Base-by-base conservation (phyloP, 2,888 invertebrate species). In the Caenorhabditis afra region DNA sequence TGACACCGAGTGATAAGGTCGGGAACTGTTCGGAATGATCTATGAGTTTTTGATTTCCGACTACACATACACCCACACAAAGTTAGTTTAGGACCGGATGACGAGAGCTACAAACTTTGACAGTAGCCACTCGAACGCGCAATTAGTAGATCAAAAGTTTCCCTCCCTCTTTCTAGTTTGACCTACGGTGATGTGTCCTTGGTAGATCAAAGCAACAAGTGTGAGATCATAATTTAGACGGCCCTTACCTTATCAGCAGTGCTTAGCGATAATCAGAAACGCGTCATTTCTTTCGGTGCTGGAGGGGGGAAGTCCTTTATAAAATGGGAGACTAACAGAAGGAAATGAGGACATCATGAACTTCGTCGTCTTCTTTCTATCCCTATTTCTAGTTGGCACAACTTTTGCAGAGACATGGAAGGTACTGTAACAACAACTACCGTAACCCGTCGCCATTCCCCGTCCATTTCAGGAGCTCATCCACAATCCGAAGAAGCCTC, bases 41-140 rank as follows among this genome's bases (percentile, higher is more conserved):
- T 50, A 44, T 68, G 68, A 52, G 29, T 53, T 52, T 68, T 68
- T 68, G 68, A 68, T 67, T 50, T 67, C 12, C 23, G n/a, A 23
- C 14, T 11, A 29, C 23, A 23, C 49, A 49, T 37, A 5, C 37
- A 37, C 37, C 37, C 41, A 41, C 41, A 14, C 11, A 41, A 41
- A 14, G 4, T 3, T 8, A 41, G 12, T 41, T 41, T n/a, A n/a
- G n/a, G n/a, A n/a, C n/a, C n/a, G n/a, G n/a, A n/a, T n/a, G n/a
- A 14, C 11, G 41, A 41, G 3, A 11, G 14, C 41, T 41, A 14
- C 3, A 41, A 41, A 41, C 7, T 41, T 41, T 4, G 7, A 29
- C 3, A 29, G 29, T 29, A n/a, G 29, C 29, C 29, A 29, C 3
- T 29, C 7, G 29, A 3, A 3, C 29, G 29, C n/a, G n/a, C n/a